Percentiles rank a stretch among this genome's conserved stretches.
Evolutionary conservation across 2,113 vertebrate species (phyloP).

Genomic region (Syngnathoides biaculeatus): DNA sequence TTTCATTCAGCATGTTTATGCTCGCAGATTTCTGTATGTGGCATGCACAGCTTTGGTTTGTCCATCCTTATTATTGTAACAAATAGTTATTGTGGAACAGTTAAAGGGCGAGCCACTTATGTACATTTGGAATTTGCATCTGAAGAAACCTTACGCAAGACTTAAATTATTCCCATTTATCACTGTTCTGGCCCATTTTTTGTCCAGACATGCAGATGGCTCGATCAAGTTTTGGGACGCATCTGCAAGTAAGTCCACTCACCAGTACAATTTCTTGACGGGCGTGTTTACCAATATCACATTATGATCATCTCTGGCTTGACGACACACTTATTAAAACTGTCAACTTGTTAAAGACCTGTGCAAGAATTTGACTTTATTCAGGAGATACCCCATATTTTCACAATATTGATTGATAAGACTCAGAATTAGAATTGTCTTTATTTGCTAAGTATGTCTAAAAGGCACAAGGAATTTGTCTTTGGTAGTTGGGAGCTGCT

Average conservation of each 20-base stretch:
- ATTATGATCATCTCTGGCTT: neutral
- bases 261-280: neutral
- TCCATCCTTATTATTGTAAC: neutral
- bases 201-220: conserved; percentile 89
- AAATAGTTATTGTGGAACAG: neutral
- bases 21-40: neutral
- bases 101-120: neutral
- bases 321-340: neutral
- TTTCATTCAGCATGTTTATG: neutral
- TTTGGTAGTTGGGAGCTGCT: no score
- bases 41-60: neutral
- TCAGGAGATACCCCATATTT: neutral
- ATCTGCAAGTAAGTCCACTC: conserved; percentile 79
- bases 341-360: neutral
- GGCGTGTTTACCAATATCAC: neutral
- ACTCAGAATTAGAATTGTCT: no score
- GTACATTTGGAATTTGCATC: neutral
- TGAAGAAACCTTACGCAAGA: neutral
- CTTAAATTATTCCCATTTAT: neutral
- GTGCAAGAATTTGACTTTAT: neutral
- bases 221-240: conserved; percentile 93
- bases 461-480: no score
- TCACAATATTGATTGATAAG: neutral
- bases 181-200: conserved; percentile 16
- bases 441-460: no score